Evolutionary conservation across 2,888 invertebrate species (phyloP).

Genomic region (Drosophila austrosaltans): DNA sequence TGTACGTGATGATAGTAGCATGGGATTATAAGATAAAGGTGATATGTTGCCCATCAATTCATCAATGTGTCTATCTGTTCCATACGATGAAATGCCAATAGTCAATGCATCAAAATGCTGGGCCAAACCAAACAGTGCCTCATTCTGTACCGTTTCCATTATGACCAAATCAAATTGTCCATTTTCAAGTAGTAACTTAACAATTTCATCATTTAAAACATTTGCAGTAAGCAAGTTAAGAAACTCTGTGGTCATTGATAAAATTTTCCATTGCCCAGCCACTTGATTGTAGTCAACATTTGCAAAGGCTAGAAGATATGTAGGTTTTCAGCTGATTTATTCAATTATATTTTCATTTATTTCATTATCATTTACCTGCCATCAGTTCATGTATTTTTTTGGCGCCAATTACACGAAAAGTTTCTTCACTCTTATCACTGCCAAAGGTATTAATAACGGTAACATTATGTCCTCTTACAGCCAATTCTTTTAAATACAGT

Average conservation of each 20-base stretch:
- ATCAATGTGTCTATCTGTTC: conserved; percentile 75
- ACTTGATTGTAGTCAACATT: conserved; percentile 37
- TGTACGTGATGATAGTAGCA: conserved; percentile 70
- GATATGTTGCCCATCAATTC: conserved; percentile 75
- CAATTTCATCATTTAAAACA: conserved; percentile 53
- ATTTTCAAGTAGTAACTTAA: conserved; percentile 68
- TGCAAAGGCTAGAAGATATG: conserved; percentile 40
- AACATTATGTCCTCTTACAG: conserved; percentile 80
- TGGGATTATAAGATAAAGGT: conserved; percentile 79
- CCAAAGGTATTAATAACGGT: conserved; percentile 80
- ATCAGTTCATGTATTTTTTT: conserved; percentile 64
- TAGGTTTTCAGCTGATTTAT: not conserved
- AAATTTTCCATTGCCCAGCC: conserved; percentile 49
- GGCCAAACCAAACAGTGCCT: conserved; percentile 80
- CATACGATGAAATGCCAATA: conserved; percentile 74
- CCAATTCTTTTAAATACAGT: conserved; percentile 77
- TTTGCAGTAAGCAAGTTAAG: conserved; percentile 51
- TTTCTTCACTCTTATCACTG: conserved; percentile 61
- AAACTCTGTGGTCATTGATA: conserved; percentile 60
- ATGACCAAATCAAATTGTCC: conserved; percentile 81
- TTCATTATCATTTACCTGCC: conserved; percentile 46
- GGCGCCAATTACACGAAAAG: conserved; percentile 74
- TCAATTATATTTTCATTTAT: not conserved
- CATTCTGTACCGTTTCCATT: conserved; percentile 78
- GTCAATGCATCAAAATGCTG: conserved; percentile 75